A percentile compares a stretch with the other conserved stretches of the same genome.
Conservation (phyloP, 2,113 vertebrate genomes). For the Nesogale talazaci region DNA sequence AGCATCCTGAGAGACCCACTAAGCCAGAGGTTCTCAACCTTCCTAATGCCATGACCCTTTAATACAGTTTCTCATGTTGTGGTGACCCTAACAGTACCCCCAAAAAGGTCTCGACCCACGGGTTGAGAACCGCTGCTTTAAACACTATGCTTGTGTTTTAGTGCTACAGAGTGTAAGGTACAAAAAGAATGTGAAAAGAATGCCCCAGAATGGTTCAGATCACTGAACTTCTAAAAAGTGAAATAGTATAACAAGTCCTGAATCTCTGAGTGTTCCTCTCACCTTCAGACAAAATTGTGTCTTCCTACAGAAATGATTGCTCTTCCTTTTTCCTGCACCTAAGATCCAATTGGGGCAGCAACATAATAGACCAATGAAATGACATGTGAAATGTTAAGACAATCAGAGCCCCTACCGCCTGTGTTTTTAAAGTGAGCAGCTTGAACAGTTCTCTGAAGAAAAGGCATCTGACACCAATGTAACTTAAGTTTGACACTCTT, state of each 20-base stretch:
- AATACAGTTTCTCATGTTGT: too few relatives aligned
- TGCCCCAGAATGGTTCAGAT: not conserved
- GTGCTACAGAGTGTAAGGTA: not conserved
- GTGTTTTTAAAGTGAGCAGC: not conserved
- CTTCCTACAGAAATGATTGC: too few relatives aligned
- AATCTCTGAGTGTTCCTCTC: not conserved
- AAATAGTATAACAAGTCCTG: not conserved
- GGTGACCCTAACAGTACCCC: too few relatives aligned
- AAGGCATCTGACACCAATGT: not conserved
- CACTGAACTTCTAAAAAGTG: not conserved
- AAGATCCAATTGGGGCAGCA: not conserved
- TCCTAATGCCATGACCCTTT: too few relatives aligned
- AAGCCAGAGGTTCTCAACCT: not conserved
- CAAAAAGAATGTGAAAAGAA: not conserved
- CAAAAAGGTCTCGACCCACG: too few relatives aligned
- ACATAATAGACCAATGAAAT: not conserved
- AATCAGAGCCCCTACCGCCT: not conserved
- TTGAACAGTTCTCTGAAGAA: not conserved
- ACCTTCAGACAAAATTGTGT: not conserved
- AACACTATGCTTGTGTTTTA: not conserved
- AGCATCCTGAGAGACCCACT: not conserved
- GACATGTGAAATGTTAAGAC: not conserved
- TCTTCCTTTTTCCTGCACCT: constrained; percentile 4
- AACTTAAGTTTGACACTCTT: constrained; percentile 15
- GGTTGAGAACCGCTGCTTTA: too few relatives aligned